Evolutionary conservation across 2,797 vertebrate species (phyloP).

Genomic region (Spheniscus humboldti): DNA sequence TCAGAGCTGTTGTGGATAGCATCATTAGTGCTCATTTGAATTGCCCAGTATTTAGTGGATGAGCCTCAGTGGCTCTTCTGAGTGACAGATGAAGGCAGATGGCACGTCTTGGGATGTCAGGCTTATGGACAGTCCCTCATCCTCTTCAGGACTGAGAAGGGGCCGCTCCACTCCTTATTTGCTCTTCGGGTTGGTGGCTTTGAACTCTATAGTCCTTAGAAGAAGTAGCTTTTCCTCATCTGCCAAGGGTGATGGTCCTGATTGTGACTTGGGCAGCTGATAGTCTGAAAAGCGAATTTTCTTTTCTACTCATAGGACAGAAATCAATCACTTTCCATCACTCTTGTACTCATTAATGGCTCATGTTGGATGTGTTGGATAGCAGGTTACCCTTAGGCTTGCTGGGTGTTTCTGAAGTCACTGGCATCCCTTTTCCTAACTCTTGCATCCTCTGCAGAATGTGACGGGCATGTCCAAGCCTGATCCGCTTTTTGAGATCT

Average conservation of each 20-base stretch:
- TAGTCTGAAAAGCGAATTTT: neutral
- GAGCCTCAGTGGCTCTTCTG: neutral
- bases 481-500: neutral
- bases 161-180: neutral
- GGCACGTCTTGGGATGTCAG: neutral
- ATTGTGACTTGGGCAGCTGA: neutral
- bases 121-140: neutral
- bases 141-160: neutral
- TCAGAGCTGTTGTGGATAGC: neutral
- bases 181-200: neutral
- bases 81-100: neutral
- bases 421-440: neutral
- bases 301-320: neutral
- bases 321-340: neutral
- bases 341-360: neutral
- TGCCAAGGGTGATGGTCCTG: neutral
- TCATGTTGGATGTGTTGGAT: neutral
- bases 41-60: neutral
- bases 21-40: neutral
- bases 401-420: neutral
- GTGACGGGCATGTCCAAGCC: rapidly evolving
- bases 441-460: neutral
- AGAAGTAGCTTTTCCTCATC: neutral
- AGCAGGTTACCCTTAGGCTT: neutral
- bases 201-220: neutral